These are phyloP conservation scores for Heliothis subflexa DNA, from an alignment of 1,140 invertebrate species.

Conservation along the genomic window DNA sequence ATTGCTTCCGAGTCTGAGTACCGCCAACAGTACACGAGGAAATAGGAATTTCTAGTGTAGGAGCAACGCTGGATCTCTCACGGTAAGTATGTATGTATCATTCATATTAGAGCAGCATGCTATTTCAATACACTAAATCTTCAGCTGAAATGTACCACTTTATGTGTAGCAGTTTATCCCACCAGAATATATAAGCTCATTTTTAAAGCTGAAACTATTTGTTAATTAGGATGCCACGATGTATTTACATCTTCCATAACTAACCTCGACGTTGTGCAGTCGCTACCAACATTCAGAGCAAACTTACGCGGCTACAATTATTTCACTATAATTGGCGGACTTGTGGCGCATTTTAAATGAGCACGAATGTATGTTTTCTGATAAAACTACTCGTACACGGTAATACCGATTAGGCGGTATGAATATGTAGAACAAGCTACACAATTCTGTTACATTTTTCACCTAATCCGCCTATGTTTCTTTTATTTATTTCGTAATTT, in stretches of 20 bases:
- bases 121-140: too few species aligned
- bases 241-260: slow-evolving; percentile 37
- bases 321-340: slow-evolving; percentile 37
- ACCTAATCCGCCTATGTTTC: not conserved
- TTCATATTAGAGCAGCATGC: too few species aligned
- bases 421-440: slow-evolving; percentile 21
- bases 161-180: slow-evolving; percentile 1
- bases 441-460: not conserved
- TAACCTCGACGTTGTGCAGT: slow-evolving; percentile 25
- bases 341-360: slow-evolving; percentile 44
- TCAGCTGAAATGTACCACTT: not conserved
- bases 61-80: too few species aligned
- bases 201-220: slow-evolving; percentile 36
- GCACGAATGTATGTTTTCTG: slow-evolving; percentile 39
- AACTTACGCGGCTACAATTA: slow-evolving; percentile 31
- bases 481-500: slow-evolving; percentile 9
- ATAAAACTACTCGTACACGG: slow-evolving; percentile 31
- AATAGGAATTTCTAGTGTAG: too few species aligned
- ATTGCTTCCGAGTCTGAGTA: too few species aligned
- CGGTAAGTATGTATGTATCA: too few species aligned
- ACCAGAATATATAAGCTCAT: slow-evolving; percentile 17
- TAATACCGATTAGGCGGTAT: slow-evolving; percentile 18
- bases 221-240: slow-evolving; percentile 29
- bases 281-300: slow-evolving; percentile 23
- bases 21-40: too few species aligned